Percentiles rank a stretch among this genome's conserved stretches.
Evolutionary conservation across 2,888 invertebrate species (phyloP).

Genomic region (Ichneumoninae sp.): DNA sequence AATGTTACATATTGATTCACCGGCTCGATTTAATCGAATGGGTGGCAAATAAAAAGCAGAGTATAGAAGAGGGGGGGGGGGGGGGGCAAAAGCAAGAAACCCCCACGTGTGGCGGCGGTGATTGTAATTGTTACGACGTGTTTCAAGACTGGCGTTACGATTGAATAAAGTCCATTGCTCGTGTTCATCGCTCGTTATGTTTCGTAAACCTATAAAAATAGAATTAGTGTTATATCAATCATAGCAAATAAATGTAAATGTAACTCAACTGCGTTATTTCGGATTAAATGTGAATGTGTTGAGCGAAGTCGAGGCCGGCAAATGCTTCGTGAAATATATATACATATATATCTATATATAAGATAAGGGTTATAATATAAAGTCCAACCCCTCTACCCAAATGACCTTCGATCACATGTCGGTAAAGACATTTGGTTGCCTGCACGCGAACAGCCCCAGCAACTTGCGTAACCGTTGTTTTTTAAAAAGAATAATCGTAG

Average conservation of each 20-base stretch:
- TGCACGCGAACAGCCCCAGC: too few species aligned
- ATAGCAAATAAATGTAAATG: slow-evolving; percentile 60
- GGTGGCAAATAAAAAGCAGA: slow-evolving; percentile 23
- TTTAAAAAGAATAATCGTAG: too few species aligned
- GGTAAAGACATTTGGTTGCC: too few species aligned
- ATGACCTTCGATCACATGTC: too few species aligned
- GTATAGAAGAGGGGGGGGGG: background rate
- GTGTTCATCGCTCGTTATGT: slow-evolving; percentile 61
- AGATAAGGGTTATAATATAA: too few species aligned
- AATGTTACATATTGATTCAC: slow-evolving; percentile 54
- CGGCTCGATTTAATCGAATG: slow-evolving; percentile 44
- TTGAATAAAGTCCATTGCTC: slow-evolving; percentile 48
- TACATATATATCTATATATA: too few species aligned
- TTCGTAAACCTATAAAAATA: slow-evolving; percentile 47
- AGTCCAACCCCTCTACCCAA: too few species aligned
- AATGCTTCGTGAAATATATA: slow-evolving; percentile 20
- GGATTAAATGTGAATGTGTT: slow-evolving; percentile 39
- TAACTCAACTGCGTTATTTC: slow-evolving; percentile 51
- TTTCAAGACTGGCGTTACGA: slow-evolving; percentile 57
- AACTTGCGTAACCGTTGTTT: too few species aligned
- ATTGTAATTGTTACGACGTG: slow-evolving; percentile 58
- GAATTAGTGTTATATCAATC: slow-evolving; percentile 47
- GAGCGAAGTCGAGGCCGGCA: slow-evolving; percentile 12
- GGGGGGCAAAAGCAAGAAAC: background rate
- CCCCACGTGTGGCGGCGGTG: slow-evolving; percentile 36